Conservation (phyloP, 2,888 invertebrate species). For the Lobophora halterata region DNA sequence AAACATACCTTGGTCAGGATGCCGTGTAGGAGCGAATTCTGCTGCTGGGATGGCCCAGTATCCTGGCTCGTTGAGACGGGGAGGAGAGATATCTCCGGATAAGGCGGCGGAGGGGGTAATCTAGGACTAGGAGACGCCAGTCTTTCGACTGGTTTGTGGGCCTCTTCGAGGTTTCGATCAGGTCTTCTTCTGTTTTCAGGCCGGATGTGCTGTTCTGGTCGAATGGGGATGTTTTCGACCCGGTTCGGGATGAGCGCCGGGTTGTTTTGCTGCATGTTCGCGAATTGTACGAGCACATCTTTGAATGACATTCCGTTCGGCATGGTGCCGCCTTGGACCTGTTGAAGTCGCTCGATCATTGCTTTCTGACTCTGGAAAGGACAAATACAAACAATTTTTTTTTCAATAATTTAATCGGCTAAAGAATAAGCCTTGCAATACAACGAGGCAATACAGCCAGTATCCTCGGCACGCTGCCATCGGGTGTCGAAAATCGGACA, state of each 20-base stretch:
- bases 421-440: no score
- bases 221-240: slow-evolving; percentile 53
- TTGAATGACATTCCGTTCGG: slow-evolving; percentile 82
- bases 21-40: slow-evolving; percentile 87
- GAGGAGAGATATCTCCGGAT: slow-evolving; percentile 89
- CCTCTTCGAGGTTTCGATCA: slow-evolving; percentile 29
- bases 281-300: slow-evolving; percentile 88
- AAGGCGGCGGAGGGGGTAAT: slow-evolving; percentile 83
- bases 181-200: slow-evolving; percentile 42
- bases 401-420: no score
- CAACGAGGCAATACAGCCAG: no score
- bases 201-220: slow-evolving; percentile 58
- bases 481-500: no score
- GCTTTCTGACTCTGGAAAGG: slow-evolving; percentile 70
- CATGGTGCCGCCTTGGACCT: slow-evolving; percentile 70
- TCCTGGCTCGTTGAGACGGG: slow-evolving; percentile 81
- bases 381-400: not conserved
- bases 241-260: slow-evolving; percentile 56
- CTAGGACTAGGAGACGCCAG: slow-evolving; percentile 62
- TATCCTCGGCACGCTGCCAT: no score
- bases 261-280: slow-evolving; percentile 77
- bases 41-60: slow-evolving; percentile 56
- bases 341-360: slow-evolving; percentile 69
- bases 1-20: slow-evolving; percentile 85
- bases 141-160: slow-evolving; percentile 55